These are phyloP conservation scores for Argyrosomus regius DNA, from an alignment of 2,797 vertebrate species.

Conservation along the genomic window DNA sequence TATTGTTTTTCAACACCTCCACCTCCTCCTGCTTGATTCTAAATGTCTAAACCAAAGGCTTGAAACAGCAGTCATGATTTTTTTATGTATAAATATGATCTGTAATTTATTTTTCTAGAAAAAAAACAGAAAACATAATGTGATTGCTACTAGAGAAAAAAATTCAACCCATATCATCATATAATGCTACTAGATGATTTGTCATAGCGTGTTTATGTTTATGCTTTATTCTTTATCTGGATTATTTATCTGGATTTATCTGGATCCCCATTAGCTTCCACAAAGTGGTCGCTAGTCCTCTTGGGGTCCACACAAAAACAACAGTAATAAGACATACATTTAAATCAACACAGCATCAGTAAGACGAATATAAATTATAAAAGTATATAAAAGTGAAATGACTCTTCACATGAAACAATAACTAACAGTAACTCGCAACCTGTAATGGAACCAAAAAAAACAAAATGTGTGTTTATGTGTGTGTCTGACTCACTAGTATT, in stretches of 20 bases:
- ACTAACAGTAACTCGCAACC: too few species aligned
- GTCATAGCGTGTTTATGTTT: background rate
- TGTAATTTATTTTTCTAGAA: background rate
- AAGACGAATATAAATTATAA: too few species aligned
- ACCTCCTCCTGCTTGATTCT: background rate
- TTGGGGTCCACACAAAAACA: too few species aligned
- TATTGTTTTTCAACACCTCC: background rate
- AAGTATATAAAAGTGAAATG: too few species aligned
- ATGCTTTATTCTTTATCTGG: too few species aligned
- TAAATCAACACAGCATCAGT: too few species aligned
- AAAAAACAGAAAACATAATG: background rate
- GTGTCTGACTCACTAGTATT: conserved; percentile 8
- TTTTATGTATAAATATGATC: background rate
- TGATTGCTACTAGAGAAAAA: background rate
- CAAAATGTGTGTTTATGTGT: background rate
- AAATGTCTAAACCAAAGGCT: background rate
- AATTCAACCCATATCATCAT: background rate
- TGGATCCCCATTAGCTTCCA: too few species aligned
- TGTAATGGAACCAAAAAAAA: too few species aligned
- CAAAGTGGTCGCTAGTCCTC: too few species aligned
- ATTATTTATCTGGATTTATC: too few species aligned
- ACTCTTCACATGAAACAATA: too few species aligned
- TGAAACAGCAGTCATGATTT: background rate
- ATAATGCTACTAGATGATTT: background rate
- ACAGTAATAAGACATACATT: too few species aligned